A percentile compares a stretch with the other conserved stretches of the same genome.
Evolutionary conservation across 2,888 invertebrate genomes (phyloP).

Genomic region (Xestia xanthographa): DNA sequence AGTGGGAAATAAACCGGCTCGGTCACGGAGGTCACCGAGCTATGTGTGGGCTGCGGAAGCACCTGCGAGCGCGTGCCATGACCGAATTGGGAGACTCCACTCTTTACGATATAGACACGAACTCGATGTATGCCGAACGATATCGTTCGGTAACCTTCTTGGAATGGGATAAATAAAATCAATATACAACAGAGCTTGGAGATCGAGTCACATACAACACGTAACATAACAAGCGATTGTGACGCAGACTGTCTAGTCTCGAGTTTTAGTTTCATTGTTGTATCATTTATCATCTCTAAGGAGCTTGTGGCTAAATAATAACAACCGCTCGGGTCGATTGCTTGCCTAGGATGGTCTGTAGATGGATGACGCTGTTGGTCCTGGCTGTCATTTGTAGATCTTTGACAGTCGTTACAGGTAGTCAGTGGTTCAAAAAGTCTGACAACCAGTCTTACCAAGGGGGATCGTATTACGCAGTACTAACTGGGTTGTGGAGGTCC

Average conservation of each 20-base stretch:
- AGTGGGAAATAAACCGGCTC: slow-evolving; percentile 64
- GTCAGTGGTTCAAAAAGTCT: no score
- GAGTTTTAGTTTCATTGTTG: slow-evolving; percentile 9
- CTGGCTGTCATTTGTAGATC: no score
- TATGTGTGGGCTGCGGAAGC: slow-evolving; percentile 78
- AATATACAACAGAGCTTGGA: slow-evolving; percentile 22
- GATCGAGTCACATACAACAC: slow-evolving; percentile 20
- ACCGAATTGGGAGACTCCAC: slow-evolving; percentile 61
- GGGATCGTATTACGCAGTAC: no score
- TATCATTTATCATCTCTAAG: slow-evolving; percentile 12
- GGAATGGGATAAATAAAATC: slow-evolving; percentile 42
- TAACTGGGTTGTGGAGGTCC: no score
- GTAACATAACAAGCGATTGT: slow-evolving; percentile 15
- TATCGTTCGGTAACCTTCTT: slow-evolving; percentile 49
- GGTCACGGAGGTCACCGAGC: slow-evolving; percentile 71
- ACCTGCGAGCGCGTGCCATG: slow-evolving; percentile 77
- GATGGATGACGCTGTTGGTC: no score
- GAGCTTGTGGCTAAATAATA: no score
- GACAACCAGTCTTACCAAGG: no score
- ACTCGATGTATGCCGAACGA: slow-evolving; percentile 24
- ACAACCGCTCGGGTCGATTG: no score
- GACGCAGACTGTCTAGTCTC: neutral
- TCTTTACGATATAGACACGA: slow-evolving; percentile 32
- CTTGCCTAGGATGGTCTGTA: no score
- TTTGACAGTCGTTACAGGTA: no score